These are phyloP conservation scores for Mesochorus sp. DNA, from an alignment of 2,888 invertebrate species.

Conservation along the genomic window DNA sequence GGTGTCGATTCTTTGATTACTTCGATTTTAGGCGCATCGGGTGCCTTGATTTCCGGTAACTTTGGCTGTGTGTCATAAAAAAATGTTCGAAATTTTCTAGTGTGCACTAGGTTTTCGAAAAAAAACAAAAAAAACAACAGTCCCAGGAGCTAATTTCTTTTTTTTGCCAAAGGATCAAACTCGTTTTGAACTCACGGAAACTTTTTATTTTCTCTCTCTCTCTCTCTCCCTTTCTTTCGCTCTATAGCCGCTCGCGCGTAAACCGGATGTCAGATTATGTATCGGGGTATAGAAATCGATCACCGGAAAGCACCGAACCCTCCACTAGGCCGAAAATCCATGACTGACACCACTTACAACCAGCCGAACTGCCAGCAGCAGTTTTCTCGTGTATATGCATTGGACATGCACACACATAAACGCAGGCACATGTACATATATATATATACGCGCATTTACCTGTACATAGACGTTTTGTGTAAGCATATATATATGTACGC, in stretches of 20 bases:
- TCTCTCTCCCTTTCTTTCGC: background rate
- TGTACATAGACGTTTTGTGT: background rate
- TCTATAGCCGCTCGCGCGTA: background rate
- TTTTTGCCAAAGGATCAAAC: background rate
- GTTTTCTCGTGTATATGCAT: slow-evolving; percentile 35
- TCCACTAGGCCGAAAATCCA: slow-evolving; percentile 63
- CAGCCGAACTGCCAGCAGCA: slow-evolving; percentile 51
- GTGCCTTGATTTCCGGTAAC: slow-evolving; percentile 84
- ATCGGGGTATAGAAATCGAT: slow-evolving; percentile 47
- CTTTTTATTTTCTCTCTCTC: background rate
- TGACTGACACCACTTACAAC: slow-evolving; percentile 63
- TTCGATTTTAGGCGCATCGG: slow-evolving; percentile 92
- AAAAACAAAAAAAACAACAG: background rate
- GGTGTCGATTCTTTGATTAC: slow-evolving; percentile 92
- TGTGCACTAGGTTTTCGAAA: background rate
- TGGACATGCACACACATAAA: background rate
- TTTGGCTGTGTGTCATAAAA: slow-evolving; percentile 82
- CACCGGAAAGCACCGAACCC: slow-evolving; percentile 59
- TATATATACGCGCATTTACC: background rate
- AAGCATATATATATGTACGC: background rate
- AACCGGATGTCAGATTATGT: slow-evolving; percentile 18
- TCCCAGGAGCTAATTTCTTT: background rate
- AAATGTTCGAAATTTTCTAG: slow-evolving; percentile 6
- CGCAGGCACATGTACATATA: background rate
- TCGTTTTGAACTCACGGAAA: background rate